Percentiles rank a stretch among this genome's conserved stretches.
Evolutionary conservation across 2,888 invertebrate genomes (phyloP).

Genomic region (Drosophila borealis): DNA sequence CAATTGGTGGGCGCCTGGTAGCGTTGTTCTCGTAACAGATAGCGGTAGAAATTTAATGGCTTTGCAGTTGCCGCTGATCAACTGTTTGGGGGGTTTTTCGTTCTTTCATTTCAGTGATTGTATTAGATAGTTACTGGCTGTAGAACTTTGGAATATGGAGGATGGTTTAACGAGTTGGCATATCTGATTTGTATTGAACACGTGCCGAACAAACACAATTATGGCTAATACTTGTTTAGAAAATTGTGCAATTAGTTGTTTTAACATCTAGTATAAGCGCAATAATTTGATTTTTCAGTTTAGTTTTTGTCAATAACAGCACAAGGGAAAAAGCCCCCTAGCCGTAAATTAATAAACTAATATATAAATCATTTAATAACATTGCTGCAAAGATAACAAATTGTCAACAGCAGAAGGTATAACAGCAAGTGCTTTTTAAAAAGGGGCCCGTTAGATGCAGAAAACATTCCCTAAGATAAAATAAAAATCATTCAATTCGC

Average conservation of each 20-base stretch:
- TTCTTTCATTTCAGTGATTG: conserved; percentile 16
- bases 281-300: conserved; percentile 42
- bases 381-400: conserved; percentile 52
- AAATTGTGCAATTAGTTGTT: conserved; percentile 41
- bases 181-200: conserved; percentile 36
- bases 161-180: conserved; percentile 12
- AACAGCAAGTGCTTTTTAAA: neutral
- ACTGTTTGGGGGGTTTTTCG: conserved; percentile 34
- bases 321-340: conserved; percentile 41
- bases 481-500: conserved; percentile 5
- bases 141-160: conserved; percentile 7
- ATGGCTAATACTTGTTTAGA: conserved; percentile 23
- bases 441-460: neutral
- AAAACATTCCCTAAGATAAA: neutral
- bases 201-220: conserved; percentile 13
- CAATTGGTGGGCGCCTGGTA: conserved; percentile 15
- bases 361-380: conserved; percentile 62
- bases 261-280: conserved; percentile 19
- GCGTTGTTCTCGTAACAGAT: conserved; percentile 19
- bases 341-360: conserved; percentile 33
- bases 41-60: conserved; percentile 15
- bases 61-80: conserved; percentile 16
- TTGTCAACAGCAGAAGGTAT: conserved; percentile 38
- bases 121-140: conserved; percentile 17
- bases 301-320: conserved; percentile 36